These are phyloP conservation scores for Spermophilus dauricus DNA, from an alignment of 2,113 vertebrate species.

Conservation along the genomic window DNA sequence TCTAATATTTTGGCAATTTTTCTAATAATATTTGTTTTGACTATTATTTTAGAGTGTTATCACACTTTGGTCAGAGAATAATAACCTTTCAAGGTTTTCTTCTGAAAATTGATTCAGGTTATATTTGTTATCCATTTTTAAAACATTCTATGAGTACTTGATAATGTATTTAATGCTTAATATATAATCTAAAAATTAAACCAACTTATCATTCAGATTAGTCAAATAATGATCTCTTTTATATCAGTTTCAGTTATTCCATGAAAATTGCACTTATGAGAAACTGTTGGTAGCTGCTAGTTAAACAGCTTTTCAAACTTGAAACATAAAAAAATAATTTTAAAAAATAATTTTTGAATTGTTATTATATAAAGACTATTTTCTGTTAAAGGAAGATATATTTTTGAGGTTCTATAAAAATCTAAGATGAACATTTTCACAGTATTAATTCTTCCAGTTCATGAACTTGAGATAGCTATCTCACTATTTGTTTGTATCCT, in stretches of 20 bases:
- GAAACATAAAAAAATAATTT: neutral
- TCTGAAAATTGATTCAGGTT: neutral
- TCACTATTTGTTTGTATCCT: neutral
- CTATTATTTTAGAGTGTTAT: neutral
- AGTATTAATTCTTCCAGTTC: neutral
- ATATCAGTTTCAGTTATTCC: neutral
- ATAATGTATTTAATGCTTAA: neutral
- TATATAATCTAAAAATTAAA: neutral
- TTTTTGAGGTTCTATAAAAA: neutral
- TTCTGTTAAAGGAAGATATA: neutral
- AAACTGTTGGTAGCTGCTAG: neutral
- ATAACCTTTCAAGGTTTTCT: neutral
- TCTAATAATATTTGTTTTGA: neutral
- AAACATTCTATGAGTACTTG: neutral
- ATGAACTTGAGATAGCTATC: neutral
- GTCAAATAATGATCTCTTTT: neutral
- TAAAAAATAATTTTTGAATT: neutral
- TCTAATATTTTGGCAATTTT: constrained; percentile 31
- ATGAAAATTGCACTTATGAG: neutral
- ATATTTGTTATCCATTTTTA: neutral
- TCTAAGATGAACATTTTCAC: neutral
- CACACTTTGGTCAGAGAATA: neutral
- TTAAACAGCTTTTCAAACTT: neutral
- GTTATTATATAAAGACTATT: neutral
- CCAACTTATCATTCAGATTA: neutral